A percentile compares a stretch with the other conserved stretches of the same genome.
phyloP scores from a whole-genome alignment of 2,888 invertebrate species.

The Pollenia amentaria region DNA sequence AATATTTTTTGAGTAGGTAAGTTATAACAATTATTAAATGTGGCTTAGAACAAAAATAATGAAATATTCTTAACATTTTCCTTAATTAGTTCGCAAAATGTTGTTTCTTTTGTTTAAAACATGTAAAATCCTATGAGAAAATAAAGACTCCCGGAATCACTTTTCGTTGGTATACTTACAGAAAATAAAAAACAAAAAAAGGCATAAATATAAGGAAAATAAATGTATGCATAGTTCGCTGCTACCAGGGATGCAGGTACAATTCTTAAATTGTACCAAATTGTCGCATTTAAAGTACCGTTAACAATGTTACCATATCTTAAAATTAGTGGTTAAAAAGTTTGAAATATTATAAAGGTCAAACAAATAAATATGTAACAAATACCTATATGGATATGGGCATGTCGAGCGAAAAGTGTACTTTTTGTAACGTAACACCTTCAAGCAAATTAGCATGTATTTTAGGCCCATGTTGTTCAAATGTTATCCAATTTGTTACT shows the following conservation, averaged over 20 bases:
- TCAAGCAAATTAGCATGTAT: too few species aligned
- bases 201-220: slow-evolving; percentile 22
- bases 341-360: too few species aligned
- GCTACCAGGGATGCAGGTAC: slow-evolving; percentile 10
- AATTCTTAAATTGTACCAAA: background rate
- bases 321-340: too few species aligned
- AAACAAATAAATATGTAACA: too few species aligned
- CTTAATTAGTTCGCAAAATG: background rate
- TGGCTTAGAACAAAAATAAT: background rate
- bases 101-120: background rate
- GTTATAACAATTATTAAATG: background rate
- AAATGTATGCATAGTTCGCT: slow-evolving; percentile 38
- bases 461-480: too few species aligned
- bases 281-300: too few species aligned
- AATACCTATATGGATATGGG: too few species aligned
- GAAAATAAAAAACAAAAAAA: slow-evolving; percentile 46
- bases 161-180: slow-evolving; percentile 68
- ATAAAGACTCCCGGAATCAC: slow-evolving; percentile 54
- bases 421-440: too few species aligned
- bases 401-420: too few species aligned
- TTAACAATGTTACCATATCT: too few species aligned
- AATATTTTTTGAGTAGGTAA: slow-evolving; percentile 37
- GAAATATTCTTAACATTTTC: background rate
- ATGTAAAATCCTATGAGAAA: slow-evolving; percentile 18
- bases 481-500: too few species aligned